These are phyloP conservation scores for Scyliorhinus canicula DNA, from an alignment of 2,797 vertebrate genomes.

Conservation along the genomic window DNA sequence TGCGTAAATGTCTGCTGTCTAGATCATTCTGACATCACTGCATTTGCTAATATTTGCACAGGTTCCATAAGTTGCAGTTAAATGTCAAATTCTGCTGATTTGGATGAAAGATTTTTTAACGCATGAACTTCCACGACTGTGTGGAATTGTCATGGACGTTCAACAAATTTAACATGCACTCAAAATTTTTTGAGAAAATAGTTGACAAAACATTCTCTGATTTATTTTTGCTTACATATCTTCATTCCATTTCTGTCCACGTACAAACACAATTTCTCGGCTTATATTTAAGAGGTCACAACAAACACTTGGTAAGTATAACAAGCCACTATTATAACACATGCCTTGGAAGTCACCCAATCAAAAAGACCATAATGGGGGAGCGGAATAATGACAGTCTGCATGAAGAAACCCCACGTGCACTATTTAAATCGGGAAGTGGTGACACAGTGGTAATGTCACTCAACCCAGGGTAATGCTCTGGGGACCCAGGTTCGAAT, in stretches of 20 bases:
- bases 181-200: background rate
- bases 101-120: background rate
- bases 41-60: slow-evolving; percentile 9
- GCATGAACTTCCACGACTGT: background rate
- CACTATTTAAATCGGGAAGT: background rate
- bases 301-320: slow-evolving; percentile 23
- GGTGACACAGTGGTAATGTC: no score
- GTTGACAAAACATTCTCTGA: slow-evolving; percentile 5
- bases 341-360: slow-evolving; percentile 1
- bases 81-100: background rate
- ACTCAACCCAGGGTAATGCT: no score
- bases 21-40: slow-evolving; percentile 20
- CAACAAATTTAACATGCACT: background rate
- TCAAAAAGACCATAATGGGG: background rate
- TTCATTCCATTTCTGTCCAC: slow-evolving; percentile 19
- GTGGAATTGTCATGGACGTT: background rate
- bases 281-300: background rate
- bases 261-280: slow-evolving; percentile 11
- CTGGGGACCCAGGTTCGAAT: no score
- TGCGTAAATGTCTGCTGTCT: slow-evolving; percentile 18
- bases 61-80: background rate
- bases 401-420: background rate
- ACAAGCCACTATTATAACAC: background rate
- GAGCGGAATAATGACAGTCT: background rate
- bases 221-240: slow-evolving; percentile 21